Evolutionary conservation across 2,888 invertebrate genomes (phyloP).

Genomic region (Pristionchus mayeri): DNA sequence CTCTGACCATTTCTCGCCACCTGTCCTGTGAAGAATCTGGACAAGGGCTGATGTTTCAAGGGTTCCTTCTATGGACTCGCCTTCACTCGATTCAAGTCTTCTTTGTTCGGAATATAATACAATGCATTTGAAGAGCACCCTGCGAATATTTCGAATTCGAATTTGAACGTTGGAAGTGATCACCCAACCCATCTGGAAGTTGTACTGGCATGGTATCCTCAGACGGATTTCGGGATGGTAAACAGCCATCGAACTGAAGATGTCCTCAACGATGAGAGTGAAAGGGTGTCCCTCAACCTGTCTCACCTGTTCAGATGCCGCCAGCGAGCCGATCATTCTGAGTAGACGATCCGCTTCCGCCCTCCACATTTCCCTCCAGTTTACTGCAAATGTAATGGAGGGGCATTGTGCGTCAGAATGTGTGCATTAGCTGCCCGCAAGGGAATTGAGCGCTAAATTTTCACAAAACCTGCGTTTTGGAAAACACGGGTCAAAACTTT

Average conservation of each 20-base stretch:
- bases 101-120: not conserved
- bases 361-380: slow-evolving; percentile 37
- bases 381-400: not conserved
- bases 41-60: not conserved
- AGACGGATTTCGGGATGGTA: slow-evolving; percentile 1
- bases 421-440: too few relatives aligned
- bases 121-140: not conserved
- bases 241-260: not conserved
- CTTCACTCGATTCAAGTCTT: not conserved
- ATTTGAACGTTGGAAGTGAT: too few relatives aligned
- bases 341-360: slow-evolving; percentile 13
- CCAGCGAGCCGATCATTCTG: slow-evolving; percentile 20
- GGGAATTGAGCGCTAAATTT: too few relatives aligned
- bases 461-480: too few relatives aligned
- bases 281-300: not conserved
- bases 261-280: not conserved
- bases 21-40: slow-evolving; percentile 20
- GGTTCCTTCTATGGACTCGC: not conserved
- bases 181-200: slow-evolving; percentile 22
- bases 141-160: not conserved
- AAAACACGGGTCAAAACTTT: too few relatives aligned
- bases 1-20: not conserved
- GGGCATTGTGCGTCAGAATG: too few relatives aligned
- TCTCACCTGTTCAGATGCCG: slow-evolving; percentile 23
- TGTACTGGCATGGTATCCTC: slow-evolving; percentile 2